Base-by-base conservation (phyloP, 2,797 vertebrate species). In the Sebastes itinus region DNA sequence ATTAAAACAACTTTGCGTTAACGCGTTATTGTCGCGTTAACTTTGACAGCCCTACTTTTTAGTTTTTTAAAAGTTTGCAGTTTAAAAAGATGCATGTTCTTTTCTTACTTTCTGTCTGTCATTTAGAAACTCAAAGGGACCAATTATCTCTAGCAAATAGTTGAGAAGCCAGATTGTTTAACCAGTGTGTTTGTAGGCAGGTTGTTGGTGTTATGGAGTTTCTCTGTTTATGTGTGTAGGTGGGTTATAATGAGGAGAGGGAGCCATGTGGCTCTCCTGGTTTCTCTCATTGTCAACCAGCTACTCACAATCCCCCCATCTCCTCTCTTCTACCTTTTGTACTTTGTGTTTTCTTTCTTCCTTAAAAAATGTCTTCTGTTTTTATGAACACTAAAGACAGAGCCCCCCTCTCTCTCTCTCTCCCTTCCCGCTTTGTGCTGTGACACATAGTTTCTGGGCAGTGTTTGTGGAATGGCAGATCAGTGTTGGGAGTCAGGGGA, bases 381-480 rank as follows among this genome's bases (percentile, higher is more conserved):
- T 16, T 49, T 63, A 52, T 62, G 11, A 38, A 38, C 22, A 28
- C 2, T 23, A 11, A 67, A 52, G 46, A 46, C 59, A 20, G 1
- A 22, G 27, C 1, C 32, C 25, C 4, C 7, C 2, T 13, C 1
- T 28, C 22, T 3, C 7, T 3, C 25, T 11, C 22, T 13, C 38
- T 52, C 52, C 12, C 3, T 61, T 59, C 23, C 60, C 32, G 42
- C 49, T 70, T 10, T 61, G 65, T 64, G 64, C 77, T 70, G 72
- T 92, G 81, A 87, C 79, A 67, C 89, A 88, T 49, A 76, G 63
- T 88, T 90, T 94, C 84, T 88, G 78, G 80, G 72, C 77, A 82
- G 67, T 73, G 72, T 84, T 78, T 71, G 64, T 82, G 61, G 54
- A 82, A 75, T 61, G 65, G 75, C 72, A 81, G 87, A 75, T 70